Base-by-base conservation (phyloP, 1,140 invertebrate species). In the Drosophila tsacasi region DNA sequence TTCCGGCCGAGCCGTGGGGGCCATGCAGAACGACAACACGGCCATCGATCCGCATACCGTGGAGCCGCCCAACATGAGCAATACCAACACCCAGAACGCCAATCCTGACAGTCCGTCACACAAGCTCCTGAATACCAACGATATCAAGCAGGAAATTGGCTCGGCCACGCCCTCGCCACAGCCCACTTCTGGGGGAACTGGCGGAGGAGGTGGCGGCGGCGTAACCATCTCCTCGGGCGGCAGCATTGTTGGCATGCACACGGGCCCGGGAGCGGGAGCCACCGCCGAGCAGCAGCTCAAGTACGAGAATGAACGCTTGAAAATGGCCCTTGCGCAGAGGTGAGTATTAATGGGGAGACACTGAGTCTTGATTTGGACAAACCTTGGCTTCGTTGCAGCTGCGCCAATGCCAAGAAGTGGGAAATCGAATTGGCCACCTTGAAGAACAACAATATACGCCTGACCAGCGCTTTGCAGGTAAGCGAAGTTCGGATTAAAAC, bases 391-490 rank as follows among this genome's bases (percentile, higher is more conserved):
- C 74, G 23, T 94, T 94, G 58, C 92, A 99, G 98, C 94, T 99
- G 98, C 59, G 97, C 97, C 27, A 99, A 99, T 94, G 98, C 98
- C 3, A 99, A 99, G 94, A 99, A 99, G 93, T 99, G 98, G 98
- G 98, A 99, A 95, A 96, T 99, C 54, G 98, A 99, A 94, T 94
- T 99, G 76, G 97, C 97, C 66, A 99, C 98, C 9, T 94, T 99
- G 75, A 99, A 99, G 94, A 99, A 97, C 84, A 99, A 99, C 93
- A 99, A 99, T 94, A 95, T 97, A 17, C 95, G 98, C 84, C 94
- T 99, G 83, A 99, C 98, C 10, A 97, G 97, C 86, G 98, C 98
- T 12, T 94, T 99, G 55, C 98, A 99, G 94, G 92, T 93, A 65
- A 21, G 21, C 23, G 35, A 32, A 15, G 23, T 49, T 3, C 1